Evolutionary conservation across 37 sponge, comb jelly and placozoan genomes (phyloP), one percentile per base, ranked within the genome.

Genomic region (Eunapius fragilis): DNA sequence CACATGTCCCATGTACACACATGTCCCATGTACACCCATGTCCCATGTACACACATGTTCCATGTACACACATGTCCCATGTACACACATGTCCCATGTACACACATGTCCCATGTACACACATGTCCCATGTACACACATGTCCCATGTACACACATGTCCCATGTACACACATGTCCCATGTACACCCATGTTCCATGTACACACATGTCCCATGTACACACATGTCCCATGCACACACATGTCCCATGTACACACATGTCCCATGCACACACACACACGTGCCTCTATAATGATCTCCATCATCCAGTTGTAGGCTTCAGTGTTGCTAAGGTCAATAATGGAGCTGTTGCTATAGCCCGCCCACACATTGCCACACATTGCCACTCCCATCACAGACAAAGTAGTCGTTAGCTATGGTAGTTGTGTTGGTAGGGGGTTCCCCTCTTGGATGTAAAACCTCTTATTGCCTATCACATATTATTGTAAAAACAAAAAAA

Each of bases 401-500:
- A 79, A 89, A 79, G 81, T 89, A 94, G 11, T 82, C 87, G 1
- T 88, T 82, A 3, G 74, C 95, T 71, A 67, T 86, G 91, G 85
- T 87, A 89, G 86, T 94, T 94, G 38, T 85, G 89, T 27, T 74
- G 75, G 80, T 79, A 94, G 36, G 91, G 92, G 24, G 95, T 91
- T 45, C 92, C 95, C 27, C 95, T 45, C 47, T 78, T 38, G 22
- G 87, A 49, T n/a, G n/a, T n/a, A n/a, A n/a, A n/a, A n/a, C n/a
- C n/a, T n/a, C n/a, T n/a, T n/a, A n/a, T n/a, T n/a, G n/a, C n/a
- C n/a, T n/a, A n/a, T n/a, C n/a, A n/a, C n/a, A n/a, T n/a, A n/a
- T n/a, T n/a, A n/a, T n/a, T n/a, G n/a, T n/a, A n/a, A n/a, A n/a
- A n/a, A n/a, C n/a, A n/a, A n/a, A n/a, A n/a, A n/a, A n/a, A n/a